phyloP scores from a whole-genome alignment of 2,113 vertebrate species.

The Globicephala melas region DNA sequence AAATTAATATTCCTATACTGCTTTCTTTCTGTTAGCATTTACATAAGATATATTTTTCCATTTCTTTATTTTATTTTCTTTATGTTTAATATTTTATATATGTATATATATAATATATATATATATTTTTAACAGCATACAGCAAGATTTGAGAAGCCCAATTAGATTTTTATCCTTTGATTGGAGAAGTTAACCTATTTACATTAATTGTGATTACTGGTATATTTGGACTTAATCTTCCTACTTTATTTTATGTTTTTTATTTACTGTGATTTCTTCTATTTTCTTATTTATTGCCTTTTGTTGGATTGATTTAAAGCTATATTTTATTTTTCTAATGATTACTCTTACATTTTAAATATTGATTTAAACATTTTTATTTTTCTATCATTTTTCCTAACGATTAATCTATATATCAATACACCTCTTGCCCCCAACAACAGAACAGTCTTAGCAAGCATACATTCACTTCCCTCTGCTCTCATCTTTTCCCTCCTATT shows the following conservation, averaged over 20 bases:
- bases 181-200: conserved; percentile 16
- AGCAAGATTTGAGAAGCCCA: background rate
- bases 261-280: conserved; percentile 11
- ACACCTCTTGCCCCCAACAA: background rate
- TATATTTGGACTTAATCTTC: background rate
- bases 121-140: background rate
- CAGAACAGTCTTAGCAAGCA: background rate
- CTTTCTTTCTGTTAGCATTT: conserved; percentile 9
- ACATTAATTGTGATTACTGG: conserved; percentile 1
- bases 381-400: background rate
- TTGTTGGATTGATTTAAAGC: background rate
- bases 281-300: background rate
- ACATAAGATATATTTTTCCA: background rate
- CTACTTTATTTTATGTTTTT: background rate
- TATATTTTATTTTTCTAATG: background rate
- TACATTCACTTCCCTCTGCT: background rate
- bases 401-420: background rate
- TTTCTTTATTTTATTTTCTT: background rate
- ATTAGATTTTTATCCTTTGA: background rate
- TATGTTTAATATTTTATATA: background rate
- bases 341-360: background rate
- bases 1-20: background rate
- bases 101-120: background rate
- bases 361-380: background rate
- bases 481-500: background rate